Evolutionary conservation across 2,888 invertebrate genomes (phyloP).

Genomic region (Nematopogon swammerdamellus): DNA sequence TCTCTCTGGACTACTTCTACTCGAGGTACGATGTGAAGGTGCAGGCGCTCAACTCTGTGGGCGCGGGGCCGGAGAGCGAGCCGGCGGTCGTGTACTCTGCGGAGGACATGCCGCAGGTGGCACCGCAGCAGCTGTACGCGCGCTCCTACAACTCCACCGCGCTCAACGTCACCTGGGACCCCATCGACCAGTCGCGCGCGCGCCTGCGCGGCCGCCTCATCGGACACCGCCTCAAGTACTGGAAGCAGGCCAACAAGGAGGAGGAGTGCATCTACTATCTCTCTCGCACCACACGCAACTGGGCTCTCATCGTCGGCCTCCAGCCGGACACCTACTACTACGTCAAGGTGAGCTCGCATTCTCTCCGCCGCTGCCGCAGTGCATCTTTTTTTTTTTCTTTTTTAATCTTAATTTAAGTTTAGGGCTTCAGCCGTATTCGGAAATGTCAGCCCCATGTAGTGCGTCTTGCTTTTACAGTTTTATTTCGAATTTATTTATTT

Average conservation of each 20-base stretch:
- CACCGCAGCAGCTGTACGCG: constrained; percentile 79
- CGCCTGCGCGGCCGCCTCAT: constrained; percentile 85
- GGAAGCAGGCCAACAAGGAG: constrained; percentile 73
- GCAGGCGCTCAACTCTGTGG: constrained; percentile 77
- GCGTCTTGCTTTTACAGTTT: too few species aligned
- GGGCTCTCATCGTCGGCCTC: constrained; percentile 90
- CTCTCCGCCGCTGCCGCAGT: constrained; percentile 12
- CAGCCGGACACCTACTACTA: constrained; percentile 90
- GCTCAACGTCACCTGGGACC: constrained; percentile 87
- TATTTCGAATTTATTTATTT: too few species aligned
- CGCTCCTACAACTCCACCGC: constrained; percentile 87
- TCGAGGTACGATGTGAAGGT: constrained; percentile 84
- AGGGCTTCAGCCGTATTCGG: too few species aligned
- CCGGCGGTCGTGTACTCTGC: constrained; percentile 76
- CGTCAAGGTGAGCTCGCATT: constrained; percentile 80
- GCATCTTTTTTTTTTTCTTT: too few species aligned
- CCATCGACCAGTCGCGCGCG: constrained; percentile 81
- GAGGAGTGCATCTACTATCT: constrained; percentile 81
- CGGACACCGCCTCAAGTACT: constrained; percentile 92
- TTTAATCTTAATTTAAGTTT: too few species aligned
- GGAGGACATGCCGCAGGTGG: constrained; percentile 89
- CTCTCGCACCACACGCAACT: constrained; percentile 77
- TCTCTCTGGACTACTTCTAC: constrained; percentile 71
- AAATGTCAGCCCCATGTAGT: too few species aligned
- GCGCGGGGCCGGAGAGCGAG: constrained; percentile 78